Percentiles rank a stretch among this genome's conserved stretches.
These are phyloP conservation scores for Synergus japonicus DNA, from an alignment of 2,888 invertebrate species.

Conservation along the genomic window DNA sequence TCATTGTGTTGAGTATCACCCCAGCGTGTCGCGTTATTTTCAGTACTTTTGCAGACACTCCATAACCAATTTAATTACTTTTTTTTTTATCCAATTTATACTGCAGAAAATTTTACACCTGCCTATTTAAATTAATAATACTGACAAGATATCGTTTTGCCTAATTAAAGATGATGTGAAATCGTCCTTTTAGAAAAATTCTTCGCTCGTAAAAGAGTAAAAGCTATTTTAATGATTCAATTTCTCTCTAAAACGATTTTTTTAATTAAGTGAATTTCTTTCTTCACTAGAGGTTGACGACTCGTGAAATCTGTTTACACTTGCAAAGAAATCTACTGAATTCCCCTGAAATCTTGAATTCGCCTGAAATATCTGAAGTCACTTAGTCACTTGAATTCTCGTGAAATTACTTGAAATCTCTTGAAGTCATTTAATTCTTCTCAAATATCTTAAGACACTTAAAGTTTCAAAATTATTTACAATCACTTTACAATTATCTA, in stretches of 20 bases:
- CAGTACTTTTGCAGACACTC: not conserved
- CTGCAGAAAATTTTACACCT: not conserved
- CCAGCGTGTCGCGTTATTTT: slow-evolving; percentile 51
- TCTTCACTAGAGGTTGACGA: not conserved
- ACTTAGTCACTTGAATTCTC: too few species aligned
- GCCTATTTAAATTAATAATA: not conserved
- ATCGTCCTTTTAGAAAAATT: not conserved
- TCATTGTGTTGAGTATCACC: slow-evolving; percentile 58
- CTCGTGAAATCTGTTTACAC: too few species aligned
- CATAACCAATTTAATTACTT: slow-evolving; percentile 28
- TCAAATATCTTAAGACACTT: too few species aligned
- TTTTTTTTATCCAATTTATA: not conserved
- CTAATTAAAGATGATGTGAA: not conserved
- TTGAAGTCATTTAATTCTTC: too few species aligned
- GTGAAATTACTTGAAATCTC: too few species aligned
- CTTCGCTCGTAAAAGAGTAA: not conserved
- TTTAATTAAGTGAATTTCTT: not conserved
- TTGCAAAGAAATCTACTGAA: too few species aligned
- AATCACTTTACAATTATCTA: too few species aligned
- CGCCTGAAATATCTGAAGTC: too few species aligned
- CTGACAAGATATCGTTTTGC: not conserved
- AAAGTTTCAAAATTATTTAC: too few species aligned
- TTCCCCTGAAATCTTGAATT: too few species aligned
- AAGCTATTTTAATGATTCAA: not conserved
- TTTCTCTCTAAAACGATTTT: not conserved